These are phyloP conservation scores for Thamnophis elegans DNA, from an alignment of 2,797 vertebrate species.

Conservation along the genomic window DNA sequence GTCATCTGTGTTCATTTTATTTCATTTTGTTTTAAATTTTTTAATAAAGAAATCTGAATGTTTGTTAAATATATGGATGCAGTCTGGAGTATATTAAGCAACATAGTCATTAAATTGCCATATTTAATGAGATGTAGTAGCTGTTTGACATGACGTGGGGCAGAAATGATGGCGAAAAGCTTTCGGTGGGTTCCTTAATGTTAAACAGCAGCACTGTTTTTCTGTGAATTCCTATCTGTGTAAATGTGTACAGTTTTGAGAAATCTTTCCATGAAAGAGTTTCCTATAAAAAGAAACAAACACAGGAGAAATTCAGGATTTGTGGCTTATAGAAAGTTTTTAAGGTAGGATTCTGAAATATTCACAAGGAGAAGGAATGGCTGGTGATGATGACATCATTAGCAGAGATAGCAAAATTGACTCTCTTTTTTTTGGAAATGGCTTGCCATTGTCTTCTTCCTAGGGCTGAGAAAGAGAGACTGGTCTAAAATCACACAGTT, in stretches of 20 bases:
- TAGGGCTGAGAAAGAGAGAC: no score
- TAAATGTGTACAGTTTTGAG: not conserved
- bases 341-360: not conserved
- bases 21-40: conserved; percentile 32
- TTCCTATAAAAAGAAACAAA: conserved; percentile 23
- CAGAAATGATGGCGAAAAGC: conserved; percentile 34
- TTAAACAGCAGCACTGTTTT: not conserved
- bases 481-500: no score
- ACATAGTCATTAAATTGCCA: conserved; percentile 49
- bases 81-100: conserved; percentile 46
- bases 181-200: conserved; percentile 19
- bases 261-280: conserved; percentile 18
- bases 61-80: conserved; percentile 58
- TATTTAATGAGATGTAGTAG: conserved; percentile 51
- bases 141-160: conserved; percentile 44
- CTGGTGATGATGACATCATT: not conserved
- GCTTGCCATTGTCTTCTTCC: no score
- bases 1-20: conserved; percentile 32
- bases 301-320: conserved; percentile 13
- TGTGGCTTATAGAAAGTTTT: not conserved
- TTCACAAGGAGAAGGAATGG: not conserved
- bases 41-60: conserved; percentile 45
- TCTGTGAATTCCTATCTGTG: conserved; percentile 21
- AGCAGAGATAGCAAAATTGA: not conserved
- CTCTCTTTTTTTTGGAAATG: no score